A percentile compares a stretch with the other conserved stretches of the same genome.
Conservation (phyloP, 2,797 vertebrate species). For the Paedocypris micromegethes region DNA sequence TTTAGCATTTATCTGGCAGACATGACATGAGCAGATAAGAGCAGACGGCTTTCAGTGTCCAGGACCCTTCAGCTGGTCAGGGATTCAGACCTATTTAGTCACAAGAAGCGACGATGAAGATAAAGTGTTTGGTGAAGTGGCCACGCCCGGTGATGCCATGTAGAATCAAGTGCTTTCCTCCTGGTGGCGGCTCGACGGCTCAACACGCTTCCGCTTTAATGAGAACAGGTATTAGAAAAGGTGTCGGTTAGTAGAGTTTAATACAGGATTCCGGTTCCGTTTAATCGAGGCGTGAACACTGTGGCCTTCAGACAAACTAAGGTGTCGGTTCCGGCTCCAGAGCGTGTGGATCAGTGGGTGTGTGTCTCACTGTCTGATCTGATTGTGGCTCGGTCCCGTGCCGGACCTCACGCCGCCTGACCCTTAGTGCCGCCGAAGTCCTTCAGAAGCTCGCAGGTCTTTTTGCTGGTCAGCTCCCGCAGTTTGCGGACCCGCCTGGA, state of each 20-base stretch:
- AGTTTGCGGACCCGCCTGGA: constrained; percentile 84
- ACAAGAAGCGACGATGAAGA: too few species aligned
- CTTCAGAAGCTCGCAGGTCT: constrained; percentile 90
- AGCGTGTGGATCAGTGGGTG: constrained; percentile 6
- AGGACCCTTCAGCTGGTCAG: too few species aligned
- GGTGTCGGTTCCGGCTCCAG: constrained; percentile 5
- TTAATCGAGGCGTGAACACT: constrained; percentile 9
- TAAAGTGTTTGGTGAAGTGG: too few species aligned
- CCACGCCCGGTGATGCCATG: too few species aligned
- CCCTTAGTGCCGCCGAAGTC: constrained; percentile 81
- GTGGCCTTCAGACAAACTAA: constrained; percentile 50
- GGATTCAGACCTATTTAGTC: too few species aligned
- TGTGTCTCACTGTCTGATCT: too few species aligned
- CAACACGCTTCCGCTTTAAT: constrained; percentile 13
- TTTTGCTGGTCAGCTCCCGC: constrained; percentile 86
- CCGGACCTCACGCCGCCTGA: constrained; percentile 9
- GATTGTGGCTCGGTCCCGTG: too few species aligned
- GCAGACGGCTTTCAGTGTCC: too few species aligned
- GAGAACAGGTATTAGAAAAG: constrained; percentile 14
- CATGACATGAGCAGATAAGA: too few species aligned
- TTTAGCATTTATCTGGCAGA: too few species aligned
- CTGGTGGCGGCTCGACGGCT: too few species aligned
- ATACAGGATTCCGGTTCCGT: constrained; percentile 19
- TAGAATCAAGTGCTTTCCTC: too few species aligned
- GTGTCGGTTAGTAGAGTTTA: constrained; percentile 29